Conservation (phyloP, 2,888 invertebrate genomes). For the Tinea pellionella region DNA sequence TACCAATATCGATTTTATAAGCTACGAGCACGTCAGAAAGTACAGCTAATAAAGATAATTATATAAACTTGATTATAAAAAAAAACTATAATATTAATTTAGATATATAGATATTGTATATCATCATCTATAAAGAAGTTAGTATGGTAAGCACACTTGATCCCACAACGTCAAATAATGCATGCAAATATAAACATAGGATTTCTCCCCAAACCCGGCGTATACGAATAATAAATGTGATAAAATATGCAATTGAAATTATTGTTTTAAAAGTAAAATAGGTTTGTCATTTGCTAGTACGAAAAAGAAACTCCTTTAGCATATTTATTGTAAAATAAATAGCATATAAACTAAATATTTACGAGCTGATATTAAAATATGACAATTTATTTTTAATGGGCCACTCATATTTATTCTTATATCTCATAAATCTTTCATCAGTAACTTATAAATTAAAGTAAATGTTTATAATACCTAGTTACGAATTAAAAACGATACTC, state of each 20-base stretch:
- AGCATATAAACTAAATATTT: not conserved
- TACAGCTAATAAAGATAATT: too few relatives aligned
- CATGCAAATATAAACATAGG: slow-evolving; percentile 12
- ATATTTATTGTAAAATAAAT: not conserved
- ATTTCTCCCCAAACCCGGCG: not conserved
- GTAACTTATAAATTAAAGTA: not conserved
- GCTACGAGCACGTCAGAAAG: too few relatives aligned
- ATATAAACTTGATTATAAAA: too few relatives aligned
- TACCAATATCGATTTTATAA: not conserved
- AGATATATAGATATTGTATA: not conserved
- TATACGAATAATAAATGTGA: not conserved
- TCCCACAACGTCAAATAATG: not conserved
- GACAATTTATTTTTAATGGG: not conserved
- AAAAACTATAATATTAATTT: too few relatives aligned
- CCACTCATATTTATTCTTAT: not conserved
- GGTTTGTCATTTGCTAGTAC: too few relatives aligned
- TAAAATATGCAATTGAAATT: not conserved
- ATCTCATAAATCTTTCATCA: not conserved
- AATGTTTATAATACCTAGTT: not conserved
- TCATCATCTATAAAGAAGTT: not conserved
- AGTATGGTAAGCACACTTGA: not conserved
- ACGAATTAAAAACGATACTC: not conserved
- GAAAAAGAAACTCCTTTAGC: too few relatives aligned
- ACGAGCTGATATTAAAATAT: not conserved
- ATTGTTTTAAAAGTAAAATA: too few relatives aligned